These are phyloP conservation scores for Neolamprologus sp. DNA, from an alignment of 2,113 vertebrate genomes.

Conservation along the genomic window DNA sequence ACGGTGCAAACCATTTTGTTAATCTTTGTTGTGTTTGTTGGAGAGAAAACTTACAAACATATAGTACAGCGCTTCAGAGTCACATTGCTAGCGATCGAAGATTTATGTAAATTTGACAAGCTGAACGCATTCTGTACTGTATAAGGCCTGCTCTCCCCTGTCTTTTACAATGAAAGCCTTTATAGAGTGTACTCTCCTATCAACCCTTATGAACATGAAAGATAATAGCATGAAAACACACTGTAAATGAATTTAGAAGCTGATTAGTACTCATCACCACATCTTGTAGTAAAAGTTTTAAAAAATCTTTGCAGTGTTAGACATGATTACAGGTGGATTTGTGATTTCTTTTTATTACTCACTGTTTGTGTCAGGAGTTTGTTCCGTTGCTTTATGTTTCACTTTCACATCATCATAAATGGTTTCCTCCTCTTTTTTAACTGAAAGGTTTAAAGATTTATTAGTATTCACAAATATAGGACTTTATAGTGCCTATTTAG, in stretches of 20 bases:
- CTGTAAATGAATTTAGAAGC: not conserved
- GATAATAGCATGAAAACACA: not conserved
- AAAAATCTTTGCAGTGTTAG: not conserved
- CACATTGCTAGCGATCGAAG: not conserved
- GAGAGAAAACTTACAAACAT: not conserved
- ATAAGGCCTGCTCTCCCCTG: not conserved
- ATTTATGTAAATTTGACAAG: not conserved
- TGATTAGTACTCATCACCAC: not conserved
- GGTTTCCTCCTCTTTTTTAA: not conserved
- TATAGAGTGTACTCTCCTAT: not conserved
- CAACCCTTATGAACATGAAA: not conserved
- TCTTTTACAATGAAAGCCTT: not conserved
- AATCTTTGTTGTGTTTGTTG: not conserved
- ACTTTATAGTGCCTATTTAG: not conserved
- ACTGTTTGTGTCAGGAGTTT: not conserved
- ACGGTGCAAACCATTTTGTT: not conserved
- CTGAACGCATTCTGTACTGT: not conserved
- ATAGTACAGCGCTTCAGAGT: not conserved
- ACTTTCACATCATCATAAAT: slow-evolving; percentile 20
- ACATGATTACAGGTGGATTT: not conserved
- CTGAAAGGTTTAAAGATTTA: not conserved
- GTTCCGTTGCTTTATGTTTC: rapidly evolving
- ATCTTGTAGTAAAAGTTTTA: not conserved
- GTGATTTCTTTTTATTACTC: not conserved
- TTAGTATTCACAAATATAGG: not conserved